Conservation (phyloP, 2,888 invertebrate genomes). For the Chloroclysta siterata region DNA sequence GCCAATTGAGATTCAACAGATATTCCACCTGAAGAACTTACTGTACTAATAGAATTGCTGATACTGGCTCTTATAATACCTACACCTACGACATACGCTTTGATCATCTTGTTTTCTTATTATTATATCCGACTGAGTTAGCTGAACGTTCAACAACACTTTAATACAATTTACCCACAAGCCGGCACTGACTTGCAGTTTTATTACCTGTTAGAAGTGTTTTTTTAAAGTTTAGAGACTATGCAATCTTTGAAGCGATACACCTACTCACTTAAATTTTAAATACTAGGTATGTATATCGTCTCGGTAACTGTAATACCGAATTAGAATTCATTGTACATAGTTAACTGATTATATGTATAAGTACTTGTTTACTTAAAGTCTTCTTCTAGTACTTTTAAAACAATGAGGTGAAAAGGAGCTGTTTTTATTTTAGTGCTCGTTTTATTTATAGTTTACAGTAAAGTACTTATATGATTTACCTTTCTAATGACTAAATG, state of each 20-base stretch:
- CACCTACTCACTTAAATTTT: not conserved
- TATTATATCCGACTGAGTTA: not conserved
- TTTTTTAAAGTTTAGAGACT: not conserved
- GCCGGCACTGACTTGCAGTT: slow-evolving; percentile 5
- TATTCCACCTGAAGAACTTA: slow-evolving; percentile 45
- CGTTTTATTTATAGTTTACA: too few relatives aligned
- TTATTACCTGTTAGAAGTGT: not conserved
- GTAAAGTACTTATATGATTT: too few relatives aligned
- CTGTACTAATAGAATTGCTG: slow-evolving; percentile 32
- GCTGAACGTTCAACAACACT: slow-evolving; percentile 8
- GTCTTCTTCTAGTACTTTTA: too few relatives aligned
- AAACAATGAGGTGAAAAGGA: too few relatives aligned
- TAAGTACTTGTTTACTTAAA: too few relatives aligned
- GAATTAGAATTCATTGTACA: too few relatives aligned
- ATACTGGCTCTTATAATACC: slow-evolving; percentile 20
- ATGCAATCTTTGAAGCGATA: slow-evolving; percentile 10
- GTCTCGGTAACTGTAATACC: not conserved
- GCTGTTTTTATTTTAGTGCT: too few relatives aligned
- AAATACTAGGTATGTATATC: not conserved
- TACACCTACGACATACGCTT: slow-evolving; percentile 3
- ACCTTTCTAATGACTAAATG: too few relatives aligned
- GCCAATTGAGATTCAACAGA: slow-evolving; percentile 61
- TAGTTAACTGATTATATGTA: not conserved
- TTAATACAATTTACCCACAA: not conserved
- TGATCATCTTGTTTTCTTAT: slow-evolving; percentile 12